Evolutionary conservation across 2,113 vertebrate species (phyloP).

Genomic region (Actenoides lindsayi): DNA sequence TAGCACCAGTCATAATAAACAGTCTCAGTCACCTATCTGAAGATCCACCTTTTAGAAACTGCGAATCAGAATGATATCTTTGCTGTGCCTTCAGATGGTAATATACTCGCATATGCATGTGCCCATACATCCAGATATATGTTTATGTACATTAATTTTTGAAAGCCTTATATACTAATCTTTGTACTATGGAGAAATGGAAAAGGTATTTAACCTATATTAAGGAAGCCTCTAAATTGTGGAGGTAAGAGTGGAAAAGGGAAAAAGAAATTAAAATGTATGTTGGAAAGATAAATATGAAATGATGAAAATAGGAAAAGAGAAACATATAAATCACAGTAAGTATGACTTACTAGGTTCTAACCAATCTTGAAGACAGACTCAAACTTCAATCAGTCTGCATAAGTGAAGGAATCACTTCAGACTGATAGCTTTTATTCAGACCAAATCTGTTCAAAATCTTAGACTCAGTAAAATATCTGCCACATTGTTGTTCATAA

Average conservation of each 20-base stretch:
- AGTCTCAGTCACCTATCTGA: not conserved
- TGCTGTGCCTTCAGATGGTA: not conserved
- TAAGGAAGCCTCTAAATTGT: not conserved
- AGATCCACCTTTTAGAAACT: not conserved
- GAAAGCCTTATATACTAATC: not conserved
- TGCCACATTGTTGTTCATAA: slow-evolving; percentile 3
- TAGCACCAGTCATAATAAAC: not conserved
- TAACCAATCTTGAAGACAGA: not conserved
- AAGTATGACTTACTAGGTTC: not conserved
- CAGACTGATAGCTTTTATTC: not conserved
- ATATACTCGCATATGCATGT: fast-evolving
- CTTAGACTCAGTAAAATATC: slow-evolving; percentile 19
- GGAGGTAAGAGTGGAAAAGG: not conserved
- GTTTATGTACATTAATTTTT: not conserved
- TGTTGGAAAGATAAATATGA: not conserved
- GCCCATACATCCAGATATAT: not conserved
- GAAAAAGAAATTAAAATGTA: not conserved
- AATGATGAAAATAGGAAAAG: not conserved
- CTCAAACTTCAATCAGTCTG: not conserved
- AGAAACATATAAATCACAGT: not conserved
- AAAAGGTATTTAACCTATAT: not conserved
- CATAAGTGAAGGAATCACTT: not conserved
- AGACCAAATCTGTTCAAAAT: not conserved
- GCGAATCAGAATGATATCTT: not conserved
- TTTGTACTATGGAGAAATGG: not conserved